Base-by-base conservation (phyloP, 2,888 invertebrate genomes). In the Eristalis tenax region DNA sequence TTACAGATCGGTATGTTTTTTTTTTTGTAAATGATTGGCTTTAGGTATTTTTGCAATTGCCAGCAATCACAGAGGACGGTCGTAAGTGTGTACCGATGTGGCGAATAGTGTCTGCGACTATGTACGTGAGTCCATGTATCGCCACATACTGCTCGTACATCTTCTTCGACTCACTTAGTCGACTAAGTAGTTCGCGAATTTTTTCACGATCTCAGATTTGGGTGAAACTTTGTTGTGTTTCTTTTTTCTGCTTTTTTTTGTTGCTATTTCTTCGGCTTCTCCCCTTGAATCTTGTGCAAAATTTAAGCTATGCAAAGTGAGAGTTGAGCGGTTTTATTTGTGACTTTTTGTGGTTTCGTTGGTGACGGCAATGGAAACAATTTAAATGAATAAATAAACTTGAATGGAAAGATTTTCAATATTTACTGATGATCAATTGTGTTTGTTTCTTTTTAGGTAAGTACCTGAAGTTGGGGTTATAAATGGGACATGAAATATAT, bases 1-100 rank as follows among this genome's bases (percentile, higher is more conserved):
- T 82, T 81, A 40, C 71, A 74, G 80, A 83, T 83, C 65, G 73
- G 15, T 73, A 70, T 28, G 18, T 59, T 38, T 75, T 73, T 71
- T 61, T 75, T 76, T 75, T 83, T 70, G 69, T 79, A 77, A 85
- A 68, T 81, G 70, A 81, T 74, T 81, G 73, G 80, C 79, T 73
- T 66, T 83, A 83, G 76, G 79, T 87, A 83, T 83, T 83, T 83
- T 76, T 79, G 83, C 79, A 80, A 87, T 76, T 64, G 64, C 76
- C 50, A 64, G 64, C 74, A 83, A 83, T 83, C 75, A 68, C 70
- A 64, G 64, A 56, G 65, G 59, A 75, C 73, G 74, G 74, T 6
- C 22, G 65, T 70, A 75, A 83, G 38, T 43, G 57, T 71, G 50
- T 50, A 61, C 26, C 71, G 13, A 43, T 68, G 73, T 73, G 71